Percentiles rank a stretch among this genome's conserved stretches.
These are phyloP conservation scores for Mamestra configurata DNA, from an alignment of 1,140 invertebrate genomes.

Conservation along the genomic window DNA sequence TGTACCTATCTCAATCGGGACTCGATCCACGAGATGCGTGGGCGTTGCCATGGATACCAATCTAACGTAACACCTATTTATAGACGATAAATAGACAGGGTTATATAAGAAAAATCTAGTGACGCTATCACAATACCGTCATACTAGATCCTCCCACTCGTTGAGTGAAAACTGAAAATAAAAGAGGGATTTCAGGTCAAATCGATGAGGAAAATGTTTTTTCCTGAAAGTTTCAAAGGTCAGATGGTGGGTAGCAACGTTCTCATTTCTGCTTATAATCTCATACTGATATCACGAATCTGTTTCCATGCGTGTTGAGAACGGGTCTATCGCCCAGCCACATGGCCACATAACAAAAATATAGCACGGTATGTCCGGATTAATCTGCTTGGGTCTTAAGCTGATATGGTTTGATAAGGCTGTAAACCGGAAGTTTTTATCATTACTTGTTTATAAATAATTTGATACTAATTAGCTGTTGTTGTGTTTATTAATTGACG, in stretches of 20 bases:
- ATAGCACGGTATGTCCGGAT: no score
- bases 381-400: not conserved
- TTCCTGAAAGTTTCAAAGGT: not conserved
- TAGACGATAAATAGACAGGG: slow-evolving; percentile 61
- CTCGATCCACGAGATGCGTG: slow-evolving; percentile 64
- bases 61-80: slow-evolving; percentile 61
- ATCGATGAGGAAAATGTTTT: not conserved
- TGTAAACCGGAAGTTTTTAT: not conserved
- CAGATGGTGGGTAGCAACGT: not conserved
- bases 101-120: slow-evolving; percentile 4
- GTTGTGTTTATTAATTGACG: not conserved
- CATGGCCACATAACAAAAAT: no score
- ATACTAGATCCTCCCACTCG: not conserved
- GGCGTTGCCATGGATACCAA: slow-evolving; percentile 65
- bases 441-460: not conserved
- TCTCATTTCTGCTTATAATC: no score
- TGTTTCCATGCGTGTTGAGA: no score
- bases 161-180: not conserved
- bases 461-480: not conserved
- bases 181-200: not conserved
- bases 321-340: no score
- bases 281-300: not conserved
- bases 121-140: not conserved
- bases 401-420: not conserved
- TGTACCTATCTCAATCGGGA: slow-evolving; percentile 50